A percentile compares a stretch with the other conserved stretches of the same genome.
Evolutionary conservation across 1,140 invertebrate species (phyloP).

Genomic region (Heliconius hewitsoni): DNA sequence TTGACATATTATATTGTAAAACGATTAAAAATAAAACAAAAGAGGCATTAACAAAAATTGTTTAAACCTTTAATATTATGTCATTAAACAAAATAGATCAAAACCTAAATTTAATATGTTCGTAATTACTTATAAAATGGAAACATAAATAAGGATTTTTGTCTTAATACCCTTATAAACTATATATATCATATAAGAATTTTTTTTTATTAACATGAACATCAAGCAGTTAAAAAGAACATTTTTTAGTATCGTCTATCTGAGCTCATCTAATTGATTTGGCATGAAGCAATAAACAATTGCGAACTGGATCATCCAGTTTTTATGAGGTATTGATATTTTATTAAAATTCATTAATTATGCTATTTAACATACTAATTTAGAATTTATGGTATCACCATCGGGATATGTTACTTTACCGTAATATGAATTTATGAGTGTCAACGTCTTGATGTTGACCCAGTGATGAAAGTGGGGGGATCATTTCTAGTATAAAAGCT

Average conservation of each 20-base stretch:
- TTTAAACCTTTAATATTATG: background rate
- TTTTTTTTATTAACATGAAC: background rate
- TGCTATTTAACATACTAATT: slow-evolving; percentile 37
- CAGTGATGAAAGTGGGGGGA: slow-evolving; percentile 59
- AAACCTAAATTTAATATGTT: background rate
- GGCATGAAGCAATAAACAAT: slow-evolving; percentile 8
- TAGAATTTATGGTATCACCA: slow-evolving; percentile 56
- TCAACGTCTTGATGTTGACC: slow-evolving; percentile 62
- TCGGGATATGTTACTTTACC: slow-evolving; percentile 58
- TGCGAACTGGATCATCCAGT: slow-evolving; percentile 21
- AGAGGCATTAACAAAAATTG: background rate
- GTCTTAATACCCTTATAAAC: background rate
- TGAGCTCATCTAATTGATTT: slow-evolving; percentile 12
- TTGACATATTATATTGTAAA: too few relatives aligned
- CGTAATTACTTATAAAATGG: background rate
- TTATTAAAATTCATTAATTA: slow-evolving; percentile 29
- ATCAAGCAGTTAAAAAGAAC: background rate
- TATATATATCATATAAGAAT: background rate
- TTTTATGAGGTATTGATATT: slow-evolving; percentile 15
- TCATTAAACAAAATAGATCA: background rate
- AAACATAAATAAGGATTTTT: background rate
- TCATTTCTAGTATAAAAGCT: slow-evolving; percentile 67
- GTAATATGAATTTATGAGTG: slow-evolving; percentile 69
- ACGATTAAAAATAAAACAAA: background rate
- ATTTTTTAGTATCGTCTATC: background rate